Conservation (phyloP, 1,140 invertebrate genomes). For the Drosophila mojavensis region DNA sequence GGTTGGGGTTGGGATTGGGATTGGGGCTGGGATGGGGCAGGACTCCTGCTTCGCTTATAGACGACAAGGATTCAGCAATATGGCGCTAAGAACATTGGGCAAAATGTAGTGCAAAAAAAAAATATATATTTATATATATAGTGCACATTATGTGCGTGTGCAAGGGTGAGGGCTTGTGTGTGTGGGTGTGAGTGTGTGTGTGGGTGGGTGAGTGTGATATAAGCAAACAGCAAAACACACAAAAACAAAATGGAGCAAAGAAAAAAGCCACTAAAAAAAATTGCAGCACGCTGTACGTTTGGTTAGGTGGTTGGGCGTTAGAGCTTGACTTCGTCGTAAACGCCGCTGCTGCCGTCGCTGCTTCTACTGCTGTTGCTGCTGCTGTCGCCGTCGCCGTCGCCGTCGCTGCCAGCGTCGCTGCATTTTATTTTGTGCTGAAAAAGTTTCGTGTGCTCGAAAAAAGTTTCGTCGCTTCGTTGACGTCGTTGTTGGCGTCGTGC, state of each 20-base stretch:
- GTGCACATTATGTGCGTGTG: constrained; percentile 70
- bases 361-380: neutral
- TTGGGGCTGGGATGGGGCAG: neutral
- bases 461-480: constrained; percentile 82
- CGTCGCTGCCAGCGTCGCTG: constrained; percentile 62
- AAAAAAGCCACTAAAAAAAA: constrained; percentile 67
- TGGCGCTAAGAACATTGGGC: constrained; percentile 80
- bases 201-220: constrained; percentile 26
- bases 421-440: constrained; percentile 83
- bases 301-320: constrained; percentile 15
- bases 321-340: constrained; percentile 32
- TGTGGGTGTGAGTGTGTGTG: too few relatives aligned
- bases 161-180: constrained; percentile 35
- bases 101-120: constrained; percentile 69
- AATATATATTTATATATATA: constrained; percentile 21
- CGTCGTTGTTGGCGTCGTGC: constrained; percentile 66
- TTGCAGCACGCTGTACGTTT: constrained; percentile 43
- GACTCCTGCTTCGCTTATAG: constrained; percentile 2
- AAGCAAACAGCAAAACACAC: constrained; percentile 77
- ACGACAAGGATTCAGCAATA: constrained; percentile 57
- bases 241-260: constrained; percentile 80
- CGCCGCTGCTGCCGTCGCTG: constrained; percentile 3
- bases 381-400: constrained; percentile 22
- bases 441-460: constrained; percentile 84
- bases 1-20: constrained; percentile 7